These are phyloP conservation scores for Schizopygopsis malacanthus DNA, from an alignment of 2,797 vertebrate genomes.

Conservation along the genomic window DNA sequence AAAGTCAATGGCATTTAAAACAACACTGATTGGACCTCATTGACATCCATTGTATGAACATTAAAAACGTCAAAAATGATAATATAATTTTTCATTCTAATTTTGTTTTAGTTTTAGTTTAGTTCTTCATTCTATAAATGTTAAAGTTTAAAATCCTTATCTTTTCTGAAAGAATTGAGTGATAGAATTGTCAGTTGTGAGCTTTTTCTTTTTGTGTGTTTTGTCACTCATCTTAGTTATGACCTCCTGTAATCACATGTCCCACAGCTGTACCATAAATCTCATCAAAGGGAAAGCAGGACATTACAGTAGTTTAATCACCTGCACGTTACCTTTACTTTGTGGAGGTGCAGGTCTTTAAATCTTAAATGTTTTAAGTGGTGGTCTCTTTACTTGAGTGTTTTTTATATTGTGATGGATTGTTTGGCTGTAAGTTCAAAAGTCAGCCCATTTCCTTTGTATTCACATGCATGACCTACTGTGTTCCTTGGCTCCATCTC, in stretches of 20 bases:
- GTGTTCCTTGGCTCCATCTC: slow-evolving; percentile 47
- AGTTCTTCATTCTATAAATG: too few relatives aligned
- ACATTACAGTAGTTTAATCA: slow-evolving; percentile 29
- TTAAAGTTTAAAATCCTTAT: background rate
- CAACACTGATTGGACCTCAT: background rate
- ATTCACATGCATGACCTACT: slow-evolving; percentile 1
- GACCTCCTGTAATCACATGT: slow-evolving; percentile 22
- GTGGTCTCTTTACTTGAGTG: slow-evolving; percentile 11
- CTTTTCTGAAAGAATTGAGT: background rate
- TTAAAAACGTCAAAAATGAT: too few relatives aligned
- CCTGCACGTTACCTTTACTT: slow-evolving; percentile 1
- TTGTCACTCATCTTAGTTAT: slow-evolving; percentile 24
- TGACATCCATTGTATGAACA: background rate
- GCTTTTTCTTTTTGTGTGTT: background rate
- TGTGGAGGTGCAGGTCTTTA: slow-evolving; percentile 10
- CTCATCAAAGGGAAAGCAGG: slow-evolving; percentile 32
- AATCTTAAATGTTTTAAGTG: slow-evolving; percentile 17
- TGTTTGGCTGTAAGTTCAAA: slow-evolving; percentile 16
- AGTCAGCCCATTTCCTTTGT: slow-evolving; percentile 45
- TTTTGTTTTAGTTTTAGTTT: background rate
- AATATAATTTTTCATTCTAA: too few relatives aligned
- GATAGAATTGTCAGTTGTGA: background rate
- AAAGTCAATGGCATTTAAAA: background rate
- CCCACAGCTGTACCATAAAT: slow-evolving; percentile 21
- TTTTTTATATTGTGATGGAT: slow-evolving; percentile 29